Evolutionary conservation across 1,140 invertebrate species (phyloP).

Genomic region (Monomorium pharaonis): DNA sequence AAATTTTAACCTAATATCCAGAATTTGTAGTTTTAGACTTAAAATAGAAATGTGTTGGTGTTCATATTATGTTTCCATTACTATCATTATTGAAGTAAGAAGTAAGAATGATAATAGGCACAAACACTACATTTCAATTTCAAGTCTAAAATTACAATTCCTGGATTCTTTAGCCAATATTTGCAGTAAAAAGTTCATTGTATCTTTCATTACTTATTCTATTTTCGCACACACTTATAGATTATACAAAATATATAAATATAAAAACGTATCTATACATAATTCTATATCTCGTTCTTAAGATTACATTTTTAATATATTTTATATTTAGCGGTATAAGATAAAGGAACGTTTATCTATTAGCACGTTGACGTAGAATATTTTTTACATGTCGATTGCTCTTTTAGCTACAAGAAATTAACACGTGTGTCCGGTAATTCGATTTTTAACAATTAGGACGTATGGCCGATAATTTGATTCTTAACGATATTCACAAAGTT

Average conservation of each 20-base stretch:
- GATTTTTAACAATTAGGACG: not conserved
- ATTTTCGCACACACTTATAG: not conserved
- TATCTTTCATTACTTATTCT: not conserved
- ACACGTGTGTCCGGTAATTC: not conserved
- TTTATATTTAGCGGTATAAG: not conserved
- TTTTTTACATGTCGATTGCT: not conserved
- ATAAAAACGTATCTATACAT: conserved; percentile 20
- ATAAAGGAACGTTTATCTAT: not conserved
- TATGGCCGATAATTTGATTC: not conserved
- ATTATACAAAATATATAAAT: conserved; percentile 39
- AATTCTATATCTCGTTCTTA: not conserved
- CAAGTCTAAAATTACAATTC: too few species aligned
- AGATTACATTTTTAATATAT: not conserved
- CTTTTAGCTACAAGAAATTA: not conserved
- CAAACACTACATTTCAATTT: too few species aligned
- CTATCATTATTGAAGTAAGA: too few species aligned
- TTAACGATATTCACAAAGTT: not conserved
- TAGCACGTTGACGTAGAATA: not conserved
- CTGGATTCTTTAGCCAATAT: not conserved
- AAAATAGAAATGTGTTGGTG: too few species aligned
- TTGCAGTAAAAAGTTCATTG: not conserved
- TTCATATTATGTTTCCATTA: too few species aligned
- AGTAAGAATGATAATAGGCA: too few species aligned
- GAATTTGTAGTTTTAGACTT: too few species aligned
- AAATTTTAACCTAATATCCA: not conserved